Base-by-base conservation (phyloP, 2,888 invertebrate species). In the Camponotus fellah region DNA sequence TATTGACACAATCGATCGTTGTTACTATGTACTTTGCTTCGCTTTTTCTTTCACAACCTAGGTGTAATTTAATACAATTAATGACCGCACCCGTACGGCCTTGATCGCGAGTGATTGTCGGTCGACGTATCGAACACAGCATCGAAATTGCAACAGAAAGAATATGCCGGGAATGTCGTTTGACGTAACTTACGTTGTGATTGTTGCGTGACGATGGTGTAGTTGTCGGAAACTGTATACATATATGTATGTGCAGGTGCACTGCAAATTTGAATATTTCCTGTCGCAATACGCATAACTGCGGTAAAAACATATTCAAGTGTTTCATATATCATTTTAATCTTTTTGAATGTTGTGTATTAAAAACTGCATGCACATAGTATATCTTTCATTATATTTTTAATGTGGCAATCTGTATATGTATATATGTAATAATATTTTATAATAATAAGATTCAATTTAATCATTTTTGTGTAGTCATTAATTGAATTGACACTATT, bases 11-110 rank as follows among this genome's bases (percentile, higher is more conserved):
- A 79, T 66, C 34, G 79, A 75, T 62, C 43, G 40, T 40, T 17
- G 21, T 66, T 53, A 32, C 64, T 46, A 26, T 68, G 14, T 76
- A 56, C n/a, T 12, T 56, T 77, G 43, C 17, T 58, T 46, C 53
- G 66, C 64, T 71, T 83, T 84, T 84, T 65, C 53, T 60, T 53
- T 77, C 84, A 49, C n/a, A n/a, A 65, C 34, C 66, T 49, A 32
- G n/a, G n/a, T 72, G 82, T 74, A 79, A 86, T 86, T 82, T 79
- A 75, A 74, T 62, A 74, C 74, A 77, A 86, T 84, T 86, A 85
- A 85, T 83, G 79, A 83, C 74, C 77, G 69, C 86, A 84, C 76
- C 81, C 60, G 79, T 75, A 68, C 37, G 58, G 66, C 82, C 80
- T 68, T 80, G 68, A 66, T 82, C 62, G 6, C 79, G 12, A 56